A percentile compares a stretch with the other conserved stretches of the same genome.
Evolutionary conservation across 2,888 invertebrate genomes (phyloP).

Genomic region (Microctonus brassicae): DNA sequence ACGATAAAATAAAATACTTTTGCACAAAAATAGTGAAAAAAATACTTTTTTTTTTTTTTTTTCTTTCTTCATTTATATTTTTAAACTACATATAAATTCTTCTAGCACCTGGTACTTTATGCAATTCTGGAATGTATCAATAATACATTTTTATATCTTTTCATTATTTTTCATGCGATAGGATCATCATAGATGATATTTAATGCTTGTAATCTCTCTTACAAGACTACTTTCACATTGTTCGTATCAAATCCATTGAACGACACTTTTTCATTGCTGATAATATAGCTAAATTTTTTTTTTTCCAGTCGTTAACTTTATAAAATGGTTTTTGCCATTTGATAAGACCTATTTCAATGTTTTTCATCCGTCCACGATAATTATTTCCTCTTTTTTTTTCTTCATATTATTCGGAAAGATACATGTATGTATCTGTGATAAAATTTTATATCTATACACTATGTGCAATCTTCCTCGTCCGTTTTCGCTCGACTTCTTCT

Average conservation of each 20-base stretch:
- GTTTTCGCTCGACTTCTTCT: slow-evolving; percentile 13
- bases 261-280: slow-evolving; percentile 6
- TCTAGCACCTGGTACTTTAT: background rate
- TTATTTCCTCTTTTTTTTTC: slow-evolving; percentile 28
- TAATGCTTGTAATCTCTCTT: background rate
- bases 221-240: background rate
- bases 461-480: background rate
- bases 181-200: slow-evolving; percentile 3
- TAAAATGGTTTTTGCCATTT: slow-evolving; percentile 10
- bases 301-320: background rate
- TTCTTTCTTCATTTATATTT: background rate
- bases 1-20: slow-evolving; percentile 21
- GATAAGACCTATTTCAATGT: slow-evolving; percentile 17
- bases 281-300: background rate
- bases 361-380: slow-evolving; percentile 5
- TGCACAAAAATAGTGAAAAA: background rate
- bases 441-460: background rate
- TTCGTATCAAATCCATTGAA: background rate
- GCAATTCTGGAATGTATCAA: background rate
- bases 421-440: slow-evolving; percentile 15
- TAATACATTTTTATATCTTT: slow-evolving; percentile 15
- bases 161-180: background rate
- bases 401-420: background rate
- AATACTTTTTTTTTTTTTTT: background rate
- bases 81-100: background rate